These are phyloP conservation scores for Andrena haemorrhoa DNA, from an alignment of 2,888 invertebrate genomes.

Conservation along the genomic window DNA sequence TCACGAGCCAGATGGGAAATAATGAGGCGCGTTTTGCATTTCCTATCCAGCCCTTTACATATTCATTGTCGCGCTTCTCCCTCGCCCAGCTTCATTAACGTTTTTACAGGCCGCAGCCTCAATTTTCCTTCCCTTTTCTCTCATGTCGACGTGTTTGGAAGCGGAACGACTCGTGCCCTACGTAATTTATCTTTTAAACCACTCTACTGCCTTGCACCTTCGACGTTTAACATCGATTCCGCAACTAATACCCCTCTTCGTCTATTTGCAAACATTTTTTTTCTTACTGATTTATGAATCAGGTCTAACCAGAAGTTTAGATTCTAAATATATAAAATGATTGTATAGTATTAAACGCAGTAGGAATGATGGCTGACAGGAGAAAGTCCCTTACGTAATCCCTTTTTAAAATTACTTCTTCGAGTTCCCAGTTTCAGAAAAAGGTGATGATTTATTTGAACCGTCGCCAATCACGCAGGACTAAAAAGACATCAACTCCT, in stretches of 20 bases:
- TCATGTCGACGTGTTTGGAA: not conserved
- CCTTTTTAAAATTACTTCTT: too few species aligned
- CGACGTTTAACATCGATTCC: too few species aligned
- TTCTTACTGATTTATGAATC: too few species aligned
- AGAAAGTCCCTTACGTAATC: too few species aligned
- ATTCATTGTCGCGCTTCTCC: conserved; percentile 46
- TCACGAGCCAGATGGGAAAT: conserved; percentile 37
- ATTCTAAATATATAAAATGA: too few species aligned
- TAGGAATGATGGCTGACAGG: too few species aligned
- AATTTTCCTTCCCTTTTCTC: not conserved
- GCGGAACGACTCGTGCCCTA: conserved; percentile 20
- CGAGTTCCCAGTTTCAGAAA: too few species aligned
- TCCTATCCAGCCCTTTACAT: conserved; percentile 42
- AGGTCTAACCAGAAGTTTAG: too few species aligned
- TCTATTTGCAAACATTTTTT: too few species aligned
- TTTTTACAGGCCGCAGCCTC: conserved; percentile 11
- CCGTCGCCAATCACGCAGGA: not conserved
- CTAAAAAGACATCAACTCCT: too few species aligned
- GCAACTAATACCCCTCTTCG: too few species aligned
- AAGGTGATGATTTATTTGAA: not conserved
- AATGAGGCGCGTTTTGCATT: conserved; percentile 45
- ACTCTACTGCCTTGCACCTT: not conserved
- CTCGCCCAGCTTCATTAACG: conserved; percentile 20
- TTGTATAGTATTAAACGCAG: too few species aligned
- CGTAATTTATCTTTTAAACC: conserved; percentile 2